Conservation (phyloP, 2,797 vertebrate genomes). For the Acanthurus leucopareius region DNA sequence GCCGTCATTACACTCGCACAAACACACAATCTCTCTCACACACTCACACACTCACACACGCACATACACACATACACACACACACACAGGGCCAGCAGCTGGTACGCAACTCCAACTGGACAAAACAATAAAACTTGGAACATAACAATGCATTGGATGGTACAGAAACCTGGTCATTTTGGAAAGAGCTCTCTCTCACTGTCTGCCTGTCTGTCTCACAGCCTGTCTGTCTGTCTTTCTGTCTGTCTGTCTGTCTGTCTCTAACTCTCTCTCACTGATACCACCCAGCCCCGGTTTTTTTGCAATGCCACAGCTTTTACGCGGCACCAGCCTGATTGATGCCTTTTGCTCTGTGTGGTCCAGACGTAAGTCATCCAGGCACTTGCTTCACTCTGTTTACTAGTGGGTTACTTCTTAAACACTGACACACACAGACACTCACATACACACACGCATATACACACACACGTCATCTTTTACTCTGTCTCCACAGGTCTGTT, state of each 20-base stretch:
- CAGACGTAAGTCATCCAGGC: slow-evolving; percentile 80
- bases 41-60: slow-evolving; percentile 14
- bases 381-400: slow-evolving; percentile 78
- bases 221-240: slow-evolving; percentile 8
- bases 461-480: slow-evolving; percentile 47
- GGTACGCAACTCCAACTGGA: slow-evolving; percentile 67
- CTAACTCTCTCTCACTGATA: slow-evolving; percentile 33
- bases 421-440: slow-evolving; percentile 4
- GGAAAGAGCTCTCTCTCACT: slow-evolving; percentile 34
- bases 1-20: slow-evolving; percentile 50
- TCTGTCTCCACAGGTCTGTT: slow-evolving; percentile 70
- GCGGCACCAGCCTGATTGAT: slow-evolving; percentile 70
- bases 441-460: slow-evolving; percentile 17
- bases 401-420: slow-evolving; percentile 56
- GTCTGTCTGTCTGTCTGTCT: slow-evolving; percentile 11
- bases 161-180: slow-evolving; percentile 66
- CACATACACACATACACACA: slow-evolving; percentile 25
- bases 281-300: slow-evolving; percentile 64
- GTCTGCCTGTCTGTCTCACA: slow-evolving; percentile 23
- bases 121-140: slow-evolving; percentile 73
- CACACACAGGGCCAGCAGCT: slow-evolving; percentile 59
- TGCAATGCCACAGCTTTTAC: slow-evolving; percentile 53
- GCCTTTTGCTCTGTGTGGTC: slow-evolving; percentile 83
- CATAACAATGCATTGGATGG: slow-evolving; percentile 51
- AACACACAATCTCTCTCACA: slow-evolving; percentile 26